Conservation (phyloP, 2,113 vertebrate species). For the Australoheros scitulus region DNA sequence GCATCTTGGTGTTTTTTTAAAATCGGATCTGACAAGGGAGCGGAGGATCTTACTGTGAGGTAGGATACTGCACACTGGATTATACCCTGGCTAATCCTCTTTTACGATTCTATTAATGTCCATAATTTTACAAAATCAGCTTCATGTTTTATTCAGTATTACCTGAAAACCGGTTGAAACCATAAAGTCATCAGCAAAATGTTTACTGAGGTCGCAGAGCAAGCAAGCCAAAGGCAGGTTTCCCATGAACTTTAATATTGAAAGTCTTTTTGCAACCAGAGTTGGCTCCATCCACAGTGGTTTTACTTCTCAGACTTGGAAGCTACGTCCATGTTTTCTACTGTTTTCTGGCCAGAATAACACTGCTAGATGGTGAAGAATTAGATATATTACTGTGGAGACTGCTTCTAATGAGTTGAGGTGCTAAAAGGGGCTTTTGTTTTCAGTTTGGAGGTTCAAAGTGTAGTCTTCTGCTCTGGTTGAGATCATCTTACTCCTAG, state of each 20-base stretch:
- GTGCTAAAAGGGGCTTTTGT: neutral
- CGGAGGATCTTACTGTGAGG: neutral
- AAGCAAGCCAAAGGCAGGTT: neutral
- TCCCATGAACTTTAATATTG: neutral
- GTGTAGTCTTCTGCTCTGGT: neutral
- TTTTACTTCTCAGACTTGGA: neutral
- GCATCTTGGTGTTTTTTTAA: neutral
- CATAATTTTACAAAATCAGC: neutral
- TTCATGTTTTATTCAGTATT: slow-evolving; percentile 1
- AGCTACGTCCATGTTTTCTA: neutral
- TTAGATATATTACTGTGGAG: neutral
- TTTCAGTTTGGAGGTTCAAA: slow-evolving; percentile 21
- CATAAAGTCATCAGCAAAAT: neutral
- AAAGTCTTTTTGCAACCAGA: neutral
- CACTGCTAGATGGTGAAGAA: neutral
- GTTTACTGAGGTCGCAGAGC: neutral
- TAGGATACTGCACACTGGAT: neutral
- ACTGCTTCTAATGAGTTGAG: neutral
- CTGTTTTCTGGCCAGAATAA: neutral
- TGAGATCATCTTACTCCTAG: neutral
- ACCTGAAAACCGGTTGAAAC: neutral
- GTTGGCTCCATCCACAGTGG: neutral
- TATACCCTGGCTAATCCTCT: neutral
- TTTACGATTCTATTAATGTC: neutral
- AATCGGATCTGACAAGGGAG: neutral